phyloP scores from a whole-genome alignment of 2,888 invertebrate species.

The Boloria euphrosyne region DNA sequence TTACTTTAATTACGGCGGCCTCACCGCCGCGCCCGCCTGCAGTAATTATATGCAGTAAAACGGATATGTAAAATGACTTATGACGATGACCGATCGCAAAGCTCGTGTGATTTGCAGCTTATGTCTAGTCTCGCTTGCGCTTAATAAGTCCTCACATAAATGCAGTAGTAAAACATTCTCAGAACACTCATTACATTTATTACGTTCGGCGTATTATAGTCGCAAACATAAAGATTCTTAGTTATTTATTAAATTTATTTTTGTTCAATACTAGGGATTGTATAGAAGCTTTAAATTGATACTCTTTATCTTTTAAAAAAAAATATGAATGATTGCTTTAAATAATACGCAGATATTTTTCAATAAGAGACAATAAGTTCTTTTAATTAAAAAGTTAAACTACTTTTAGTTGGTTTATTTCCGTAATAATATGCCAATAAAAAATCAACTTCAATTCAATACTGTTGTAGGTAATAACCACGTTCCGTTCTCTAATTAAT shows the following conservation, averaged over 20 bases:
- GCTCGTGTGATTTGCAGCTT: slow-evolving; percentile 64
- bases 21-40: slow-evolving; percentile 62
- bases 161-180: slow-evolving; percentile 60
- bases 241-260: background rate
- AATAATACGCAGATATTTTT: no score
- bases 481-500: background rate
- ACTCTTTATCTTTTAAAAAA: background rate
- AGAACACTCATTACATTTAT: slow-evolving; percentile 44
- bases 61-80: slow-evolving; percentile 72
- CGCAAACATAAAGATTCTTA: background rate
- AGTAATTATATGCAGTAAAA: slow-evolving; percentile 73
- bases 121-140: slow-evolving; percentile 67
- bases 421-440: background rate
- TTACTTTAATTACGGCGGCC: slow-evolving; percentile 77
- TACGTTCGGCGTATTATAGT: slow-evolving; percentile 7
- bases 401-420: background rate
- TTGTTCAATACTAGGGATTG: background rate
- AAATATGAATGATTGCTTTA: background rate
- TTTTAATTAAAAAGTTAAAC: background rate
- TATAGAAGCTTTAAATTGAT: background rate
- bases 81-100: slow-evolving; percentile 64
- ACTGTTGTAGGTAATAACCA: background rate
- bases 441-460: background rate
- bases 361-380: background rate
- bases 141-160: slow-evolving; percentile 62